A percentile compares a stretch with the other conserved stretches of the same genome.
phyloP scores from a whole-genome alignment of 1,140 invertebrate genomes.

The Centruroides sculpturatus region DNA sequence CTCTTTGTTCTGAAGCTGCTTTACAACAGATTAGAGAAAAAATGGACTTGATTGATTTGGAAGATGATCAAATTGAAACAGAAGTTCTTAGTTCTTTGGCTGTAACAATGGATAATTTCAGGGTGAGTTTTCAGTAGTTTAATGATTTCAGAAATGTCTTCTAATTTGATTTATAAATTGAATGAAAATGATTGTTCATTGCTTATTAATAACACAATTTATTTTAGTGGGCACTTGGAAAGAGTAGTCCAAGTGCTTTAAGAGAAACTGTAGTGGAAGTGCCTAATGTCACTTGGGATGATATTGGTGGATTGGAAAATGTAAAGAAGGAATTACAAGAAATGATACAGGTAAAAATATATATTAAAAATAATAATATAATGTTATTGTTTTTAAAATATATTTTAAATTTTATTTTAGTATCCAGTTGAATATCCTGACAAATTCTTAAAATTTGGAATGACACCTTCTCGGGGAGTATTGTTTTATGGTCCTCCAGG shows the following conservation, averaged over 20 bases:
- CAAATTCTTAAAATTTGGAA: constrained; percentile 99
- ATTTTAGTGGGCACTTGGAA: constrained; percentile 83
- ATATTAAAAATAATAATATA: not conserved
- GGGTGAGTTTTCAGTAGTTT: constrained; percentile 37
- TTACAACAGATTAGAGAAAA: constrained; percentile 99
- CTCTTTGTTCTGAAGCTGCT: constrained; percentile 96
- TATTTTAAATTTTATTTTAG: constrained; percentile 33
- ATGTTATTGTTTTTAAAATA: no score
- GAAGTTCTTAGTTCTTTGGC: constrained; percentile 94
- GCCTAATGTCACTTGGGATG: constrained; percentile 92
- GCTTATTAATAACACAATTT: constrained; percentile 1
- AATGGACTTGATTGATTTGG: constrained; percentile 99
- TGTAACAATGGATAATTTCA: constrained; percentile 98
- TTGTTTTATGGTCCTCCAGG: constrained; percentile 97
- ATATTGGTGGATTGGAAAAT: constrained; percentile 92
- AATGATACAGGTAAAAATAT: constrained; percentile 53
- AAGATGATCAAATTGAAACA: constrained; percentile 98
- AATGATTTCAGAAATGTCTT: not conserved
- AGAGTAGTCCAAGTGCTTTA: constrained; percentile 92
- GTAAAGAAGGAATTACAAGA: constrained; percentile 97
- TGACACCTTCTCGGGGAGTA: constrained; percentile 97
- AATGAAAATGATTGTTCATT: not conserved
- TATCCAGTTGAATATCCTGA: constrained; percentile 99
- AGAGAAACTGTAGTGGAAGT: constrained; percentile 98
- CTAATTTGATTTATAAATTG: not conserved